Evolutionary conservation across 92 coral and sea anemone species (phyloP), one percentile per base, ranked within the genome.

Genomic region (Heliopora coerulea): DNA sequence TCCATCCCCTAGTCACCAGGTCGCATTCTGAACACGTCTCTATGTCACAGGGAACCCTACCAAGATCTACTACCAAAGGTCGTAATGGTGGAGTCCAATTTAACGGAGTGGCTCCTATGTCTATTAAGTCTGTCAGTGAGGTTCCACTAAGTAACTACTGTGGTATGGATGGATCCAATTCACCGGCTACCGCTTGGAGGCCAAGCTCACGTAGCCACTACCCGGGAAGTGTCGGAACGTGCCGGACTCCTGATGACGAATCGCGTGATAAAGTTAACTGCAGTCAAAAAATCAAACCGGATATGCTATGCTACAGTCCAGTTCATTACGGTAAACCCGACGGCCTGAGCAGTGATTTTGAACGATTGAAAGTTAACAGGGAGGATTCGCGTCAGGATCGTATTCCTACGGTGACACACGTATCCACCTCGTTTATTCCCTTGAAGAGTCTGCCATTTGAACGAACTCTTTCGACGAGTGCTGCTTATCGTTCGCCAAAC

Each of bases 201-300:
- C 52, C 31, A 0, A 70, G 7, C 49, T 70, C 77, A 34, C 77
- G 77, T 52, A 70, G 19, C 57, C n/a, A 12, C 32, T 25, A 33
- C 41, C 26, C 63, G 62, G 77, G 74, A 46, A 26, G 4, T 54
- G 42, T 52, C 49, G 77, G 63, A 14, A 70, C 61, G 30, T 56
- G 30, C 3, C 61, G 61, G 28, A 23, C 33, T 3, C 61, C 31
- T 3, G 61, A 56, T 23, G 11, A 3, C 17, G 30, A 10, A 3
- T 29, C 57, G 1, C 83, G 87, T 40, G 84, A 60, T 14, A 79
- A 57, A 17, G 74, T 73, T 0, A 72, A 72, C 20, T 95, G 99
- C 76, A 76, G 96, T 11, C 99, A 95, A 68, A 88, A 84, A 63
- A 95, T 95, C 34, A 95, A 95, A 65, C 99, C 99, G 8, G 96